A percentile compares a stretch with the other conserved stretches of the same genome.
Conservation (phyloP, 2,888 invertebrate genomes). For the Microctonus hyperodae region DNA sequence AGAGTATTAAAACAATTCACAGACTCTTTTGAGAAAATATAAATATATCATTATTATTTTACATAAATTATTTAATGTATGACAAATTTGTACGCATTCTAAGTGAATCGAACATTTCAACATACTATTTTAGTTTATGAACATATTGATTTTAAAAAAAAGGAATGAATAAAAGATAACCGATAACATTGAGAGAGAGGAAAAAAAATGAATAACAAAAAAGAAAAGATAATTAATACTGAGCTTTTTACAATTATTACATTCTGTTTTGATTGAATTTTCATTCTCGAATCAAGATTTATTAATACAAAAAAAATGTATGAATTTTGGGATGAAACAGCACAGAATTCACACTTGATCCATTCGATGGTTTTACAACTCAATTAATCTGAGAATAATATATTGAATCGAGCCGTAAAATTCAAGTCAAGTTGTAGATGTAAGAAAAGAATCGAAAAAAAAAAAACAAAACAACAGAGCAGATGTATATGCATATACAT, state of each 20-base stretch:
- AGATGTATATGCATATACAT: not conserved
- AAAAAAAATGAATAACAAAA: too few relatives aligned
- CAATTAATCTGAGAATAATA: not conserved
- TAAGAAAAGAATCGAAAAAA: not conserved
- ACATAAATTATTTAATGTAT: slow-evolving; percentile 22
- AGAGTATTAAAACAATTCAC: slow-evolving; percentile 45
- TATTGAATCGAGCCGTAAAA: slow-evolving; percentile 37
- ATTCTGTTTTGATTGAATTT: too few relatives aligned
- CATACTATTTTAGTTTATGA: not conserved
- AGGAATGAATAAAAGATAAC: not conserved
- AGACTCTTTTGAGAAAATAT: slow-evolving; percentile 1
- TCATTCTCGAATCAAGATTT: too few relatives aligned
- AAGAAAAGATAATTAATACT: too few relatives aligned
- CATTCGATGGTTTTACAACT: slow-evolving; percentile 37
- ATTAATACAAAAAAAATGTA: not conserved
- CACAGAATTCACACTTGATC: slow-evolving; percentile 38
- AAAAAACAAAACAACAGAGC: not conserved
- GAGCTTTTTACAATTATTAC: too few relatives aligned
- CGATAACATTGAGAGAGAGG: too few relatives aligned
- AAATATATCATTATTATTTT: not conserved
- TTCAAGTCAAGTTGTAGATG: slow-evolving; percentile 44
- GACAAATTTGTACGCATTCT: too few relatives aligned
- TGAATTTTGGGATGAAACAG: slow-evolving; percentile 39
- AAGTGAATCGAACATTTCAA: too few relatives aligned
- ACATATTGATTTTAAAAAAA: not conserved